These are phyloP conservation scores for Aleiodes leptofemur DNA, from an alignment of 2,888 invertebrate species.

Conservation along the genomic window DNA sequence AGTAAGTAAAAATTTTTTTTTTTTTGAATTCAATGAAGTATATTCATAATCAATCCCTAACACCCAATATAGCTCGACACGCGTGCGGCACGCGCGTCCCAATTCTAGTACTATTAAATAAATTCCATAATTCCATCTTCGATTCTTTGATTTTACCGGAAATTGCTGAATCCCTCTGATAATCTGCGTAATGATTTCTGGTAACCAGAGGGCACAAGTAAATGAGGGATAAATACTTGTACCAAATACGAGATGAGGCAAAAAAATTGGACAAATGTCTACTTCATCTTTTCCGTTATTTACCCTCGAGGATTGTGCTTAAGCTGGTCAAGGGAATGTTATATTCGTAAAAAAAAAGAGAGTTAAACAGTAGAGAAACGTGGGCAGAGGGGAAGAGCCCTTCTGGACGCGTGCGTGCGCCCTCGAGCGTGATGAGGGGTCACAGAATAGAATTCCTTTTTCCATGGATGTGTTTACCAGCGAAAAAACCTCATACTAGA, in stretches of 20 bases:
- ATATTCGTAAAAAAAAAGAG: background rate
- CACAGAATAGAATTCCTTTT: conserved; percentile 50
- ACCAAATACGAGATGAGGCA: background rate
- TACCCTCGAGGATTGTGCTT: conserved; percentile 14
- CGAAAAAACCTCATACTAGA: conserved; percentile 25
- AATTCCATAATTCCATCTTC: too few species aligned
- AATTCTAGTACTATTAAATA: too few species aligned
- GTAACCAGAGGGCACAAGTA: background rate
- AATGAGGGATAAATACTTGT: background rate
- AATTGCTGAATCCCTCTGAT: too few species aligned
- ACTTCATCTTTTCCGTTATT: conserved; percentile 17
- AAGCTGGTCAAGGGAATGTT: conserved; percentile 26
- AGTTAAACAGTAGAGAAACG: background rate
- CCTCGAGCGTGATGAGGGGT: conserved; percentile 50
- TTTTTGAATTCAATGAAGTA: too few species aligned
- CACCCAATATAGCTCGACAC: too few species aligned
- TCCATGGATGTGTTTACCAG: conserved; percentile 38
- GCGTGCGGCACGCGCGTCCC: too few species aligned
- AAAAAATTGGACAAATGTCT: background rate
- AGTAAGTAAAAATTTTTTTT: too few species aligned
- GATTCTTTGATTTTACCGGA: too few species aligned
- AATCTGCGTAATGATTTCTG: too few species aligned
- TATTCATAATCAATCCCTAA: too few species aligned
- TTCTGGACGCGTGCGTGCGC: conserved; percentile 50
- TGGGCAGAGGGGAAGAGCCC: conserved; percentile 1